These are phyloP conservation scores for Picathartes gymnocephalus DNA, from an alignment of 2,113 vertebrate species.

Conservation along the genomic window DNA sequence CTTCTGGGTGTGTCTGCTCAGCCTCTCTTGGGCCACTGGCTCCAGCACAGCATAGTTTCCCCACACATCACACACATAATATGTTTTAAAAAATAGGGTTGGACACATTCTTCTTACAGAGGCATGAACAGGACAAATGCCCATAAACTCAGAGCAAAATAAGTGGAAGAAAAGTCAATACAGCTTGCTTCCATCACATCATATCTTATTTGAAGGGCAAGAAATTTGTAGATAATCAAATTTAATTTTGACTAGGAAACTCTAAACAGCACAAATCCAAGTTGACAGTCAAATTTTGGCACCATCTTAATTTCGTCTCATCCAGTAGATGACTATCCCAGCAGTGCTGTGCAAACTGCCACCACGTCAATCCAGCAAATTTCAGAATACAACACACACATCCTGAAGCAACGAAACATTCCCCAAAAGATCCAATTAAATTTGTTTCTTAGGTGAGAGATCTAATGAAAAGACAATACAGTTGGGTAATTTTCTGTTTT, in stretches of 20 bases:
- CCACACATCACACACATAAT: neutral
- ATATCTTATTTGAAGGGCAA: neutral
- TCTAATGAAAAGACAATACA: neutral
- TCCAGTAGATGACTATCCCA: neutral
- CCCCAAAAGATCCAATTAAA: neutral
- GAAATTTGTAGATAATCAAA: neutral
- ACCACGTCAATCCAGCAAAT: neutral
- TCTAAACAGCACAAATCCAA: neutral
- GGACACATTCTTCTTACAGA: neutral
- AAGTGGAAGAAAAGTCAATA: neutral
- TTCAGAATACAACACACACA: neutral
- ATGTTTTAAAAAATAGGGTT: neutral
- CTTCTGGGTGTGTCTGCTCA: neutral
- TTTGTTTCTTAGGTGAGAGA: neutral
- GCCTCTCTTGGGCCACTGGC: neutral
- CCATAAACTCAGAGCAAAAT: neutral
- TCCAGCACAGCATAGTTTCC: neutral
- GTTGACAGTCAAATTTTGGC: fast-evolving
- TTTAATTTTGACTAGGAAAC: neutral
- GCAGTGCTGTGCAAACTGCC: neutral
- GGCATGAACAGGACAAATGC: neutral
- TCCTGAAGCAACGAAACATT: neutral
- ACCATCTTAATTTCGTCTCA: neutral
- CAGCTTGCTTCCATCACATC: neutral
- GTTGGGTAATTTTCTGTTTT: neutral